Conservation (phyloP, 2,888 invertebrate species). For the Polietes domitor region DNA sequence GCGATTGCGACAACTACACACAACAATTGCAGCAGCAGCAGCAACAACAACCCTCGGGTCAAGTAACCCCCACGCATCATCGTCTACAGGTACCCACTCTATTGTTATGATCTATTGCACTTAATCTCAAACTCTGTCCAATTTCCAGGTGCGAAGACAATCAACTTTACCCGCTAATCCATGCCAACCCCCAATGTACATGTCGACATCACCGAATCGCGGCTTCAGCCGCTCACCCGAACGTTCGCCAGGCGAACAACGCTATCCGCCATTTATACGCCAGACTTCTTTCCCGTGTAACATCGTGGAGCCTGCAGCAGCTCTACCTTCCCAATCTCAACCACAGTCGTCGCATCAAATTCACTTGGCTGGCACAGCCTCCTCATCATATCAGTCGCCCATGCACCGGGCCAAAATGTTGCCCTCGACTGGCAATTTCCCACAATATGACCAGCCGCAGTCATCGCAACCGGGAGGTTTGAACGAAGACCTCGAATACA, state of each 20-base stretch:
- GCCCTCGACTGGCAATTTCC: conserved; percentile 76
- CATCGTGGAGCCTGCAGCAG: conserved; percentile 70
- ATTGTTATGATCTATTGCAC: conserved; percentile 36
- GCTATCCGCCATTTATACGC: conserved; percentile 79
- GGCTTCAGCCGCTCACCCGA: conserved; percentile 79
- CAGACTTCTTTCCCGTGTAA: conserved; percentile 79
- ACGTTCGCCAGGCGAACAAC: conserved; percentile 77
- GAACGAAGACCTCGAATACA: conserved; percentile 73
- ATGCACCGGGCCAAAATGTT: conserved; percentile 74
- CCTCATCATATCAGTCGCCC: conserved; percentile 48
- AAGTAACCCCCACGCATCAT: conserved; percentile 72
- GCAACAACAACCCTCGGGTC: conserved; percentile 62
- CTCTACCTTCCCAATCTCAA: conserved; percentile 24
- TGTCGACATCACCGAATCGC: conserved; percentile 80
- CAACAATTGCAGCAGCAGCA: conserved; percentile 69
- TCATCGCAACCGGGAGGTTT: conserved; percentile 55
- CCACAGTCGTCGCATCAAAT: conserved; percentile 46
- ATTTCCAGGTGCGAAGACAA: conserved; percentile 77
- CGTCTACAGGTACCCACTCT: conserved; percentile 72
- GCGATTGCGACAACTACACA: conserved; percentile 75
- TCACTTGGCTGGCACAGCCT: conserved; percentile 54
- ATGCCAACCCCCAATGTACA: conserved; percentile 77
- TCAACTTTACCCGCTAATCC: conserved; percentile 79
- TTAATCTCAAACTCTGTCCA: neutral
- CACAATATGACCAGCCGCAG: conserved; percentile 69